These are phyloP conservation scores for Hypanus sabinus DNA, from an alignment of 2,113 vertebrate species.

Conservation along the genomic window DNA sequence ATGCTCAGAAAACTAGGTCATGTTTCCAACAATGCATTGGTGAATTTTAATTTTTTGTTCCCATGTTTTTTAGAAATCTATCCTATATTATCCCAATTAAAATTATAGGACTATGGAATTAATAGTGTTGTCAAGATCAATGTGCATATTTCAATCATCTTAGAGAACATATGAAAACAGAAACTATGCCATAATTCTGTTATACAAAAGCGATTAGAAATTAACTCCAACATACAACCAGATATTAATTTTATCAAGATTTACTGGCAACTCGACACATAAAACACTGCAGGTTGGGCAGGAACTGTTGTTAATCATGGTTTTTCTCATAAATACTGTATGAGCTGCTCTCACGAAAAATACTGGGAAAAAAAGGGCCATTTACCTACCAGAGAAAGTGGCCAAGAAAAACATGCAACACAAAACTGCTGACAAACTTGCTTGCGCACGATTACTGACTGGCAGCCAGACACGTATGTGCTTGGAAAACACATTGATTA, in stretches of 20 bases:
- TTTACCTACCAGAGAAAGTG: neutral
- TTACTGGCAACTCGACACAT: neutral
- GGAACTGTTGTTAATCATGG: neutral
- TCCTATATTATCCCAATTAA: neutral
- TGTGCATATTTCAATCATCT: neutral
- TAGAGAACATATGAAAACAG: neutral
- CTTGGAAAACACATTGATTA: neutral
- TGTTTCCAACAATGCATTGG: neutral
- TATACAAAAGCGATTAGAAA: neutral
- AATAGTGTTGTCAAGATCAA: neutral
- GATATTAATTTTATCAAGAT: neutral
- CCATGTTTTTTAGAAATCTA: neutral
- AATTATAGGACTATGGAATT: neutral
- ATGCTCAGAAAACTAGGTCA: too few relatives aligned
- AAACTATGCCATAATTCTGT: neutral
- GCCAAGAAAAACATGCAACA: conserved; percentile 19
- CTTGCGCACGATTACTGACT: neutral
- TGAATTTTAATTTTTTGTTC: neutral
- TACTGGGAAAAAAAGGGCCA: neutral
- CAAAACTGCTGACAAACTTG: conserved; percentile 28
- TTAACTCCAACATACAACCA: neutral
- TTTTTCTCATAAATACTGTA: neutral
- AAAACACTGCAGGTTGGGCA: neutral
- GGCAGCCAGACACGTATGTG: neutral
- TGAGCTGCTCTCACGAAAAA: neutral